Conservation (phyloP, 2,113 vertebrate genomes). For the Megaptera novaeangliae region DNA sequence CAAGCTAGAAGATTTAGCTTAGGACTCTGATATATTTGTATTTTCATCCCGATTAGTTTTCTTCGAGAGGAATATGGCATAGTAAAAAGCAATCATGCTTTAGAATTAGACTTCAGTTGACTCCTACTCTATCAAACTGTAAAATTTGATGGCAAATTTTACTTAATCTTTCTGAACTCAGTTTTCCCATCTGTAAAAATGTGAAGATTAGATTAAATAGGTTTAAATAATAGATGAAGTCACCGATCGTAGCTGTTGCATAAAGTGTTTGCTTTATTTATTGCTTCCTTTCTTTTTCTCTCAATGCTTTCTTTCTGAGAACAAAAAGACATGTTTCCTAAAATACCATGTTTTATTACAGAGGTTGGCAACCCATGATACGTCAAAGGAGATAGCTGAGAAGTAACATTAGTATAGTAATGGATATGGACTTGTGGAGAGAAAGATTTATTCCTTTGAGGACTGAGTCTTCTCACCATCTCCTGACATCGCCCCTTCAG, state of each 20-base stretch:
- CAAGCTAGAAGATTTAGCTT: neutral
- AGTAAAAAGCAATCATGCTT: conserved; percentile 15
- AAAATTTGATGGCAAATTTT: conserved; percentile 16
- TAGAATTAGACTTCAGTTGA: conserved; percentile 15
- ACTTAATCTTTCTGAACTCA: neutral
- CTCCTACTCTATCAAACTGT: neutral
- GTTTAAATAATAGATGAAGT: neutral
- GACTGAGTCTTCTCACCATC: neutral
- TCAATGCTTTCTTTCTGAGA: neutral
- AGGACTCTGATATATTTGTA: neutral
- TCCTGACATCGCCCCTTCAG: neutral
- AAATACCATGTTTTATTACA: neutral
- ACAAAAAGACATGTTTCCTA: neutral
- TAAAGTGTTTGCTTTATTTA: conserved; percentile 13
- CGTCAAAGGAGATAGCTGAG: neutral
- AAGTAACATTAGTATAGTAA: neutral
- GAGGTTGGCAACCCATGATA: neutral
- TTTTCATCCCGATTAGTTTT: neutral
- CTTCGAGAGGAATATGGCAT: neutral
- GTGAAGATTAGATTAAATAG: neutral
- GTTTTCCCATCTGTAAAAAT: conserved; percentile 1
- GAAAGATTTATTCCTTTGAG: neutral
- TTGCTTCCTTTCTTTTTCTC: neutral
- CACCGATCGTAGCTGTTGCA: neutral
- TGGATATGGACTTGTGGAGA: neutral